phyloP scores from a whole-genome alignment of 2,888 invertebrate genomes.

The Drosophila kuntzei region DNA sequence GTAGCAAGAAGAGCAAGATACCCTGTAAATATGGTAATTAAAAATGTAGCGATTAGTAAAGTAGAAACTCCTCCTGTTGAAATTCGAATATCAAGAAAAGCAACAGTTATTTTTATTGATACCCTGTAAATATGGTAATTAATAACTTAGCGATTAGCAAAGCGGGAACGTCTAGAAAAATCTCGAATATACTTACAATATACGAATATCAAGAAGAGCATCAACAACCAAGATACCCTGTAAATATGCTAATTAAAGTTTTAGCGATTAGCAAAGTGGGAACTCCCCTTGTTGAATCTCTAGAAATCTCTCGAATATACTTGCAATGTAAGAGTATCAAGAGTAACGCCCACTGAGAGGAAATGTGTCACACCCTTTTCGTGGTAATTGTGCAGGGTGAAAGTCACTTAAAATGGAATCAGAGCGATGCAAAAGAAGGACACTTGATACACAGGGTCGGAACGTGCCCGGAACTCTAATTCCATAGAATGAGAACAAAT shows the following conservation, averaged over 20 bases:
- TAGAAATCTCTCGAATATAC: conserved; percentile 1
- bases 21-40: background rate
- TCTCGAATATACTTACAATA: background rate
- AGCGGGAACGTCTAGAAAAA: too few relatives aligned
- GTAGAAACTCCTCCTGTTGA: too few relatives aligned
- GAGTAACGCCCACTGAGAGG: background rate
- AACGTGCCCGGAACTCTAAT: conserved; percentile 41
- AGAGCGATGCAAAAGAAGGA: conserved; percentile 20
- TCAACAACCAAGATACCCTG: background rate
- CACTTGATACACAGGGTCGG: conserved; percentile 34
- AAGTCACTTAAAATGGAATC: conserved; percentile 36
- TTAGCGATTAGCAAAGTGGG: background rate
- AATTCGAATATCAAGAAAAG: background rate
- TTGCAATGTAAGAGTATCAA: background rate
- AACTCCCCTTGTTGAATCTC: background rate
- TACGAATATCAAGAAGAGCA: background rate
- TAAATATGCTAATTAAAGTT: background rate
- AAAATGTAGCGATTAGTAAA: too few relatives aligned
- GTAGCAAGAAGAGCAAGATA: background rate
- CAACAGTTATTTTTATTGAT: too few relatives aligned
- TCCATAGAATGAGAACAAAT: conserved; percentile 22
- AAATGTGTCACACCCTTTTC: conserved; percentile 23
- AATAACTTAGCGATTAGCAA: too few relatives aligned
- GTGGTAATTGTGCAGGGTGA: conserved; percentile 26
- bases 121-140: too few relatives aligned